These are phyloP conservation scores for Taurulus bubalis DNA, from an alignment of 2,113 vertebrate species.

Conservation along the genomic window DNA sequence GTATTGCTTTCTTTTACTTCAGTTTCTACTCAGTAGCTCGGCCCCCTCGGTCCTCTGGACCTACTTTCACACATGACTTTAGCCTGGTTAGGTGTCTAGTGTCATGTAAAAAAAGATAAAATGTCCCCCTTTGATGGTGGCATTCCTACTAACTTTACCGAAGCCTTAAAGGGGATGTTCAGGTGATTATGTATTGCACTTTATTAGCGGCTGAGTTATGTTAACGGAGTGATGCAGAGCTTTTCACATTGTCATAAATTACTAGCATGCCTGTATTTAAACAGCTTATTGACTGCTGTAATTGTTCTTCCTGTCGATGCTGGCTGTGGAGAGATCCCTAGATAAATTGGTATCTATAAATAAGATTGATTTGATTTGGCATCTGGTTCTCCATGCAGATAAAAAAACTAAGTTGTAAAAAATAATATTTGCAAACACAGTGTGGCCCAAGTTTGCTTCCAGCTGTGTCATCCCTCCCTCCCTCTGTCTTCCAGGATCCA, in stretches of 20 bases:
- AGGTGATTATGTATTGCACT: neutral
- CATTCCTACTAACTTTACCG: neutral
- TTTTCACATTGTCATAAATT: neutral
- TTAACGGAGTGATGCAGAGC: neutral
- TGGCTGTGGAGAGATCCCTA: neutral
- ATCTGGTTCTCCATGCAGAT: slow-evolving; percentile 32
- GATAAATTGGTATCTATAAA: neutral
- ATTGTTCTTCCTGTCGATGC: neutral
- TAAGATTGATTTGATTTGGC: neutral
- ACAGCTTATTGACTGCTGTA: neutral
- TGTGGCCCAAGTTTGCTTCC: slow-evolving; percentile 15
- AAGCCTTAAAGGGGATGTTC: neutral
- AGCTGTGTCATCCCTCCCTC: neutral
- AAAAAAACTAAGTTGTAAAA: slow-evolving; percentile 15
- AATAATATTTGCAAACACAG: neutral
- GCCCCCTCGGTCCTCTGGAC: neutral
- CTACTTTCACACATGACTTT: neutral
- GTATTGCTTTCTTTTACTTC: neutral
- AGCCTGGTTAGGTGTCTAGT: neutral
- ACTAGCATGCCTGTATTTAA: neutral
- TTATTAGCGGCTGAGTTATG: neutral
- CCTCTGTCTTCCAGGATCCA: neutral
- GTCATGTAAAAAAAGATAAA: neutral
- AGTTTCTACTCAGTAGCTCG: neutral
- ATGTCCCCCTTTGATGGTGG: neutral